These are phyloP conservation scores for Tyria jacobaeae DNA, from an alignment of 2,888 invertebrate species.

Conservation along the genomic window DNA sequence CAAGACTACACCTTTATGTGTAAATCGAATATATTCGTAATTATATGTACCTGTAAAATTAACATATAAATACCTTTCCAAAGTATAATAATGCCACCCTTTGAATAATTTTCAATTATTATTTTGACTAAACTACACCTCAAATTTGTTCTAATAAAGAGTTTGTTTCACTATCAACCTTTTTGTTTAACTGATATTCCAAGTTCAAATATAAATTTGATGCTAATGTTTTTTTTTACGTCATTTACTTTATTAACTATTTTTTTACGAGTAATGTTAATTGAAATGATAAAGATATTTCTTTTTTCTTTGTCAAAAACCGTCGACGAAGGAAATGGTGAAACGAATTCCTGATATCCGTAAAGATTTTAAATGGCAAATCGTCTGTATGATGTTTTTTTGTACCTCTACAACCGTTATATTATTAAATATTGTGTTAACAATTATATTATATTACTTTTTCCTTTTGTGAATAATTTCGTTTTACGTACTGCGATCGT, in stretches of 20 bases:
- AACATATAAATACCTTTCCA: conserved; percentile 69
- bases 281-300: too few relatives aligned
- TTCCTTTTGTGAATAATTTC: conserved; percentile 75
- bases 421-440: conserved; percentile 48
- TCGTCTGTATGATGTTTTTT: conserved; percentile 51
- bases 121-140: conserved; percentile 62
- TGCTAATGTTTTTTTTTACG: background rate
- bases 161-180: conserved; percentile 48
- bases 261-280: too few relatives aligned
- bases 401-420: conserved; percentile 50
- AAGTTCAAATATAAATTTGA: conserved; percentile 6
- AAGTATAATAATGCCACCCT: conserved; percentile 62
- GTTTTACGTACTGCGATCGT: conserved; percentile 74
- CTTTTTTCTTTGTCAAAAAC: conserved; percentile 1
- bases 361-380: conserved; percentile 74
- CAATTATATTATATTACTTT: conserved; percentile 44
- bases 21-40: conserved; percentile 33
- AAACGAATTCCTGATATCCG: conserved; percentile 39
- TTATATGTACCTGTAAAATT: conserved; percentile 60
- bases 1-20: conserved; percentile 9
- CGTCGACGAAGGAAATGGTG: conserved; percentile 37
- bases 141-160: conserved; percentile 52
- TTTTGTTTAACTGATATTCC: conserved; percentile 5
- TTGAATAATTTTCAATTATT: conserved; percentile 62
- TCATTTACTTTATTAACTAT: conserved; percentile 5